Evolutionary conservation across 2,113 vertebrate species (phyloP), one percentile per base, ranked within the genome.

Genomic region (Hassar affinis): DNA sequence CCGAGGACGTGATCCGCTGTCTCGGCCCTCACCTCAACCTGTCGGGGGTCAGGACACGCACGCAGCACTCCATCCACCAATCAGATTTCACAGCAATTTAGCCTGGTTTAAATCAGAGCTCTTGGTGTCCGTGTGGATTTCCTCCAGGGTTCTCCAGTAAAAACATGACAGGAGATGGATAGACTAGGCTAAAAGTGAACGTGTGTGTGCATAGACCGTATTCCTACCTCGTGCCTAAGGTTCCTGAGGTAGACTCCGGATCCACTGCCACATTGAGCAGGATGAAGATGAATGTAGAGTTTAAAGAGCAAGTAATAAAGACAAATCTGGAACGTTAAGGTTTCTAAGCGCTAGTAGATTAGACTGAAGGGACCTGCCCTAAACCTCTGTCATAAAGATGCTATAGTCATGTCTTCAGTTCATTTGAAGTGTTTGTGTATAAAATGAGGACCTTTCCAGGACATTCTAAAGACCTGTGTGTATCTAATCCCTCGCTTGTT

Each of bases 1-100:
- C 96, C 0, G 96, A 98, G 85, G 98, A 99, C 66, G 96, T 99
- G 81, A 94, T 99, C 87, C 91, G 96, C 72, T 96, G 95, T 54
- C 92, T 99, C 54, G 95, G 96, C 15, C 96, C 97, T 0, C 95
- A 96, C 0, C 94, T 99, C 61, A 94, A 96, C 89, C 95, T 99
- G 84, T 96, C 96, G 5, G 97, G 97, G 95, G 98, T 99, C 27
- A 56, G 74, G 27, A 38, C 30, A 20, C 30, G 25, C 45, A 45
- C 69, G n/a, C 42, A n/a, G 4, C 22, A 27, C 10, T 12, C 12
- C 1, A 6, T 71, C 20, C 38, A 71, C 68, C 38, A 71, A 2
- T n/a, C 22, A 71, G 38, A 17, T 25, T 45, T 71, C 68, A 45
- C 20, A 38, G 15, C 18, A 2, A 6, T 30, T 62, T 42, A 45